Conservation (phyloP, 2,113 vertebrate genomes). For the Theropithecus gelada region DNA sequence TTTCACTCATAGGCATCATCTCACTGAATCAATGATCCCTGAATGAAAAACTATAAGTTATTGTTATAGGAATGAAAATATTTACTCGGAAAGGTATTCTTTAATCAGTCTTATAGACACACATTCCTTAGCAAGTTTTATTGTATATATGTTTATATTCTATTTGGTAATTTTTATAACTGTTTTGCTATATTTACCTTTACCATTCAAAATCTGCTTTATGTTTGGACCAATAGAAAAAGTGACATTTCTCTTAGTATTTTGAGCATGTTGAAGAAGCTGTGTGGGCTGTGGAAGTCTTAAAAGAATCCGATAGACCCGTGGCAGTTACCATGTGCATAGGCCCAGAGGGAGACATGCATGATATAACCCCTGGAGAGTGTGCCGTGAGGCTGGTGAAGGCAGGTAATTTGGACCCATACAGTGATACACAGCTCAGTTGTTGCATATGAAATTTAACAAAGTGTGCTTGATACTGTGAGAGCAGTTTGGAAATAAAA, state of each 20-base stretch:
- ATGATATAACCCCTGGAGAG: conserved; percentile 88
- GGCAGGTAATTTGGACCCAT: conserved; percentile 86
- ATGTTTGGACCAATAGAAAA: neutral
- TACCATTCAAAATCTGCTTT: neutral
- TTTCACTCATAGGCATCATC: neutral
- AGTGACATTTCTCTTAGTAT: conserved; percentile 86
- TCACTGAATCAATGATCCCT: neutral
- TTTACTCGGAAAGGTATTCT: neutral
- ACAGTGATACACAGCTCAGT: neutral
- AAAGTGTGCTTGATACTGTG: neutral
- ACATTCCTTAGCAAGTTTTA: neutral
- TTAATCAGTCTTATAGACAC: neutral
- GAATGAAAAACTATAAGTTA: neutral
- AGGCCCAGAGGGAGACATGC: conserved; percentile 93
- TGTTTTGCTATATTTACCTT: neutral
- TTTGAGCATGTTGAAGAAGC: conserved; percentile 97
- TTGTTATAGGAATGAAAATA: neutral
- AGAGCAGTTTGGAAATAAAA: neutral
- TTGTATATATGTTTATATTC: neutral
- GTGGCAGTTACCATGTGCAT: conserved; percentile 93
- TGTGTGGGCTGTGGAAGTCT: conserved; percentile 93
- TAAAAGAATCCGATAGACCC: conserved; percentile 90
- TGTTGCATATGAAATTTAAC: neutral
- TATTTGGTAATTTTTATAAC: neutral
- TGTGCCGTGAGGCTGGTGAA: conserved; percentile 90